phyloP scores from a whole-genome alignment of 1,140 invertebrate genomes.

The Saccostrea glomerata region DNA sequence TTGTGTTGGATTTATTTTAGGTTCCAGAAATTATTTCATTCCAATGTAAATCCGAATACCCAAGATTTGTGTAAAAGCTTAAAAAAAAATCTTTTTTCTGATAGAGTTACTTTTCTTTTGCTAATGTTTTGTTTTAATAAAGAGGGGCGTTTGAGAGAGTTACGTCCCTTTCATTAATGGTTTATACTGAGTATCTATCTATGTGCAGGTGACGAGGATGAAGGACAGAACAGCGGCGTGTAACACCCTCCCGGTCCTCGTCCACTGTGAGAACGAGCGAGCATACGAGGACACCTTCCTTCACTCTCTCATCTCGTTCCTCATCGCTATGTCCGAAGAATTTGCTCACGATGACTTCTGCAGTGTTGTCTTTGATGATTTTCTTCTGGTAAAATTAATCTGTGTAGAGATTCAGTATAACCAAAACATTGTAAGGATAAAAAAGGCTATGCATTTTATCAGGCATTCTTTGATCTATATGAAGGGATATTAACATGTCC shows the following conservation, averaged over 20 bases:
- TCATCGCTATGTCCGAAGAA: slow-evolving; percentile 94
- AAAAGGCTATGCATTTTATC: too few species aligned
- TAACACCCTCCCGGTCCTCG: slow-evolving; percentile 91
- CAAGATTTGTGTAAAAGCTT: too few species aligned
- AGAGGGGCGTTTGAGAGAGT: neutral
- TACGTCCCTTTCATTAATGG: neutral
- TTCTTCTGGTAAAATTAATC: slow-evolving; percentile 86
- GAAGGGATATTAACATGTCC: too few species aligned
- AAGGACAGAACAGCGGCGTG: slow-evolving; percentile 92
- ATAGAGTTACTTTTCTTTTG: neutral
- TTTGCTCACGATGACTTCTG: slow-evolving; percentile 96
- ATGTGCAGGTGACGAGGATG: slow-evolving; percentile 79
- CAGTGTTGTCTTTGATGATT: slow-evolving; percentile 97
- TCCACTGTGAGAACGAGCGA: slow-evolving; percentile 93
- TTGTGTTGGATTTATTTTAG: too few species aligned
- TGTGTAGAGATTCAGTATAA: too few species aligned
- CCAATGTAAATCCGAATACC: too few species aligned
- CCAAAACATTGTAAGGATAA: too few species aligned
- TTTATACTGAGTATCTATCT: neutral
- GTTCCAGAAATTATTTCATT: too few species aligned
- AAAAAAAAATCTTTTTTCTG: too few species aligned
- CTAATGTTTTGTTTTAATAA: neutral
- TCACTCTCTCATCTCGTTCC: slow-evolving; percentile 91
- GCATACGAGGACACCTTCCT: slow-evolving; percentile 97
- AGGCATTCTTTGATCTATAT: too few species aligned